Evolutionary conservation across 1,140 invertebrate species (phyloP), one percentile per base, ranked within the genome.

Genomic region (Anadara kagoshimensis): DNA sequence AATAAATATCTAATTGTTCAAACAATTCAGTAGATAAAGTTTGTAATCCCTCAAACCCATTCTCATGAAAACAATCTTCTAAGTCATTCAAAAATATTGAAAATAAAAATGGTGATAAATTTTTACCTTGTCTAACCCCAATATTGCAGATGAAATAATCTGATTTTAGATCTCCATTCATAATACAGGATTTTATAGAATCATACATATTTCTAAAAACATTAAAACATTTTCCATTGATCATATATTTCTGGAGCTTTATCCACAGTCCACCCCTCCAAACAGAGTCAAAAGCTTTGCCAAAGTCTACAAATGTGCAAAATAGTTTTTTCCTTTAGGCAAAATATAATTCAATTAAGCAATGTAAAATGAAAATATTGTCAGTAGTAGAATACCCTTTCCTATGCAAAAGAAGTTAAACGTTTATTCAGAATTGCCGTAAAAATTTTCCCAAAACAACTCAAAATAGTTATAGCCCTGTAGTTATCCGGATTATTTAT

Each of bases 281-380:
- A 7, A 67, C 53, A 22, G n/a, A 57, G 44, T 67, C 65, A 57
- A 67, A 67, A 0, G 65, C 65, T 22, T 11, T n/a, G 3, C 7
- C 16, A 24, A 67, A 67, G 41, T 67, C 65, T 22, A 67, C 24
- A 57, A 67, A 67, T 44, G 49, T 53, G 44, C 65, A 67, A 57
- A 53, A 67, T 10, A 67, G 29, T 45, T 67, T 62, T 22, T 62
- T 62, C 4, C 45, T 62, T n/a, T 62, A 18, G 24, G 44, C 24
- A 14, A 62, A 47, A 1, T 45, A 62, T 24, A 62, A 47, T 5
- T 47, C 41, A 8, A 78, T 58, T 20, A 81, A 62, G 1, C 47
- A 49, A 20, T 72, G 61, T 7, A 81, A 43, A 5, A 67, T 62
- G 36, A 68, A 75, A 64, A 75, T 67, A 71, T 78, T 67, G 41